These are phyloP conservation scores for Saxidomus purpurata DNA, from an alignment of 1,140 invertebrate species.

Conservation along the genomic window DNA sequence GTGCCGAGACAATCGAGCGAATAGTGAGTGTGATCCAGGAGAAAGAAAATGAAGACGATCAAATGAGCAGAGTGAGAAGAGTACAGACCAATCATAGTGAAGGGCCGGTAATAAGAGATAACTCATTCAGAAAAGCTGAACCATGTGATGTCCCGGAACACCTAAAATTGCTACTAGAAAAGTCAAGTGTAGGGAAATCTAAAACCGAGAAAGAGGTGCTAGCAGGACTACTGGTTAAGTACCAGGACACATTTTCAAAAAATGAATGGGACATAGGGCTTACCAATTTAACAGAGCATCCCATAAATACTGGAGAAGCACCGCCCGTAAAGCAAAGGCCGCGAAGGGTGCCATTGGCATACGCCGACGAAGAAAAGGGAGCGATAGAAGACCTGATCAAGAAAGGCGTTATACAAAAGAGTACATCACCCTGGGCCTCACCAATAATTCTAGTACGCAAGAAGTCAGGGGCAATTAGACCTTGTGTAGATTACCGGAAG, in stretches of 20 bases:
- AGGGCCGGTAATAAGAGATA: background rate
- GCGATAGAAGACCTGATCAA: slow-evolving; percentile 55
- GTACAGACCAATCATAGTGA: background rate
- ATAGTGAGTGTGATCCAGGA: background rate
- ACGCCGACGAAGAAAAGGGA: slow-evolving; percentile 35
- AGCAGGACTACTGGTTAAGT: background rate
- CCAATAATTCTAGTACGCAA: no score
- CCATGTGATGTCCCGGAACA: background rate
- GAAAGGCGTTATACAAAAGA: slow-evolving; percentile 47
- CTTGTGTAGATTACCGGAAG: no score
- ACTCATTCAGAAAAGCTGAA: background rate
- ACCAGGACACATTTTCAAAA: slow-evolving; percentile 26
- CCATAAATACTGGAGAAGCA: slow-evolving; percentile 24
- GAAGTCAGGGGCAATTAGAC: no score
- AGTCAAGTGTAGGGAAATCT: background rate
- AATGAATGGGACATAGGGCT: slow-evolving; percentile 39
- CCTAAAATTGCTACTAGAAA: background rate
- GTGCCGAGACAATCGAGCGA: background rate
- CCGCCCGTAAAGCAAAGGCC: slow-evolving; percentile 39
- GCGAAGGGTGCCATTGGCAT: slow-evolving; percentile 21
- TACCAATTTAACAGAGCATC: slow-evolving; percentile 8
- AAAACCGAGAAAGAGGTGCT: background rate
- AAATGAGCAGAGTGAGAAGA: background rate
- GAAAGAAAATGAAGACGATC: background rate
- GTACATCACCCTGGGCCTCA: no score